Conservation (phyloP, 2,113 vertebrate genomes). For the Bujurquina vittata region DNA sequence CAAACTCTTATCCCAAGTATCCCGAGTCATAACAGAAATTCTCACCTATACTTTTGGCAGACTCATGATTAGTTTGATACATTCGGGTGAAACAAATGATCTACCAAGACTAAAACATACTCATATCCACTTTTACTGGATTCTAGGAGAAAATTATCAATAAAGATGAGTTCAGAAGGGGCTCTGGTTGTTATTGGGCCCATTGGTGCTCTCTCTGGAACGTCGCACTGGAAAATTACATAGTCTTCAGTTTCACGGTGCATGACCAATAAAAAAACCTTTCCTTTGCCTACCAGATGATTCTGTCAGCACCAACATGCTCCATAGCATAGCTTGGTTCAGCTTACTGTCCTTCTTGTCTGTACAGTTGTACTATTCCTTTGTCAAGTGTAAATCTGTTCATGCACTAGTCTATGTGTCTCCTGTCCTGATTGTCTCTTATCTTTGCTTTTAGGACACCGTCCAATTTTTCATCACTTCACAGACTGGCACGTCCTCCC, state of each 20-base stretch:
- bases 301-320: too few species aligned
- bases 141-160: neutral
- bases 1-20: neutral
- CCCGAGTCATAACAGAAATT: too few species aligned
- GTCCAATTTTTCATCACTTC: constrained; percentile 13
- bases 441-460: neutral
- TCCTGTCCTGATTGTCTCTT: constrained; percentile 4
- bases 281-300: too few species aligned
- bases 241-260: too few species aligned
- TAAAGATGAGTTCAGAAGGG: constrained; percentile 10
- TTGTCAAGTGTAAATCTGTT: neutral
- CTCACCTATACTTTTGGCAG: too few species aligned
- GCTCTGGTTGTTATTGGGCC: constrained; percentile 20
- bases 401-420: constrained; percentile 15
- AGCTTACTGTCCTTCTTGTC: neutral
- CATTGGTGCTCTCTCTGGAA: neutral
- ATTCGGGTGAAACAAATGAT: too few species aligned
- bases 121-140: neutral
- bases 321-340: neutral
- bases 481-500: neutral
- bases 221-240: too few species aligned
- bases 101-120: too few species aligned
- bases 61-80: too few species aligned
- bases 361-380: neutral
- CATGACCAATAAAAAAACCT: too few species aligned